Evolutionary conservation across 2,888 invertebrate genomes (phyloP).

Genomic region (Atethmia centrago): DNA sequence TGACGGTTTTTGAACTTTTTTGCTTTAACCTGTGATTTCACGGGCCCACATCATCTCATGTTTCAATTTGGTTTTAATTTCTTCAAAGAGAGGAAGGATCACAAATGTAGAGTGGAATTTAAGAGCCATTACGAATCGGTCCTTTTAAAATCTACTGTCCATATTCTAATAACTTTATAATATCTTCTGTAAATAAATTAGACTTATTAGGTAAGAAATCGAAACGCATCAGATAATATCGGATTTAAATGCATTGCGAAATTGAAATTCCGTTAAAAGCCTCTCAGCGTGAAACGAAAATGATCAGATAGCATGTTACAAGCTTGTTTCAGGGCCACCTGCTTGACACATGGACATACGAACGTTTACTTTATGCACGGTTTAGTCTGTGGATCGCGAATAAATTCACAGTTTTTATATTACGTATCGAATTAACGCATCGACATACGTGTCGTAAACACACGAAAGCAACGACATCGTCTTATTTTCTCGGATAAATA

Average conservation of each 20-base stretch:
- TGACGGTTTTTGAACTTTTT: constrained; percentile 69
- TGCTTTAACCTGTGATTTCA: constrained; percentile 67
- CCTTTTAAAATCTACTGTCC: constrained; percentile 55
- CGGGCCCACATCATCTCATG: constrained; percentile 67
- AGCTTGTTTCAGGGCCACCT: constrained; percentile 82
- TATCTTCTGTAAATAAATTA: constrained; percentile 72
- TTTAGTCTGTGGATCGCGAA: constrained; percentile 75
- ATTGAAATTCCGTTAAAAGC: constrained; percentile 76
- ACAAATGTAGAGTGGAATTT: constrained; percentile 65
- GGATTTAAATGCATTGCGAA: constrained; percentile 83
- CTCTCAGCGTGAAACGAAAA: constrained; percentile 83
- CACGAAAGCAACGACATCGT: constrained; percentile 70
- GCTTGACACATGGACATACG: constrained; percentile 83
- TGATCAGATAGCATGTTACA: constrained; percentile 75
- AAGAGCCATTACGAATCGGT: constrained; percentile 61
- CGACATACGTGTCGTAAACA: constrained; percentile 70
- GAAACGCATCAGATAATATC: constrained; percentile 74
- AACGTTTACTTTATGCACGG: constrained; percentile 82
- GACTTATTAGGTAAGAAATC: constrained; percentile 70
- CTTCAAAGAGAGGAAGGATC: constrained; percentile 64
- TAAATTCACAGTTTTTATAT: constrained; percentile 87
- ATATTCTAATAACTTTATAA: constrained; percentile 78
- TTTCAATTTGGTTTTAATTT: constrained; percentile 72
- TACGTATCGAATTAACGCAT: constrained; percentile 82
- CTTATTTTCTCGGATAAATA: constrained; percentile 74